phyloP scores from a whole-genome alignment of 2,797 vertebrate genomes.

The Silurus aristotelis region DNA sequence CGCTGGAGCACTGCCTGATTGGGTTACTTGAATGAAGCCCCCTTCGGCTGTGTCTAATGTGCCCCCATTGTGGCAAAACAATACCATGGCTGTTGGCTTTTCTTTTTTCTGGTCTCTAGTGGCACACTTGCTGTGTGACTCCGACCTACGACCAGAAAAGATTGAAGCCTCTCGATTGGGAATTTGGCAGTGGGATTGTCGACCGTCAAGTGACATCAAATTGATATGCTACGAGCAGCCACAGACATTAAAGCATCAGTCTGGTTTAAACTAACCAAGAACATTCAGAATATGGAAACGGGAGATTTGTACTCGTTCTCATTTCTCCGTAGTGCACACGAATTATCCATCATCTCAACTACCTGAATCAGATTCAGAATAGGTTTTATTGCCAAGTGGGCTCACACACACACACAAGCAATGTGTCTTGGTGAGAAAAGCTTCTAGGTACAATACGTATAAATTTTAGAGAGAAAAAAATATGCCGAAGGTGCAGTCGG shows the following conservation, averaged over 20 bases:
- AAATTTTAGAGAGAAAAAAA: too few relatives aligned
- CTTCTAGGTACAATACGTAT: too few relatives aligned
- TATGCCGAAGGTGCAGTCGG: too few relatives aligned
- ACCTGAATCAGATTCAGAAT: too few relatives aligned
- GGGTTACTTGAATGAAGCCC: conserved; percentile 47
- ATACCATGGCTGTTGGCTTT: neutral
- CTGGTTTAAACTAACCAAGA: neutral
- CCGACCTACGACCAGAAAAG: neutral
- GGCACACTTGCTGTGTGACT: neutral
- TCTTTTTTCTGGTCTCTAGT: neutral
- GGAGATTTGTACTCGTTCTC: too few relatives aligned
- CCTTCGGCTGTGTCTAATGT: conserved; percentile 31
- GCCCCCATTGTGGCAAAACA: neutral
- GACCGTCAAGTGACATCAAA: neutral
- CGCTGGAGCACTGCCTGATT: conserved; percentile 46
- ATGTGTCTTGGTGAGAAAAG: too few relatives aligned
- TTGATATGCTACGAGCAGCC: neutral
- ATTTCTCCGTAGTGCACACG: too few relatives aligned
- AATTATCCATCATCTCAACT: too few relatives aligned
- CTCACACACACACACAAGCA: too few relatives aligned
- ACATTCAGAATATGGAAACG: neutral
- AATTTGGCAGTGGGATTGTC: neutral
- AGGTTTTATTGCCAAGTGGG: too few relatives aligned
- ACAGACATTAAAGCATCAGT: neutral
- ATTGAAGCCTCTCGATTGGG: neutral